Percentiles rank a stretch among this genome's conserved stretches.
Evolutionary conservation across 2,797 vertebrate genomes (phyloP).

Genomic region (Triplophysa yarkandensis): DNA sequence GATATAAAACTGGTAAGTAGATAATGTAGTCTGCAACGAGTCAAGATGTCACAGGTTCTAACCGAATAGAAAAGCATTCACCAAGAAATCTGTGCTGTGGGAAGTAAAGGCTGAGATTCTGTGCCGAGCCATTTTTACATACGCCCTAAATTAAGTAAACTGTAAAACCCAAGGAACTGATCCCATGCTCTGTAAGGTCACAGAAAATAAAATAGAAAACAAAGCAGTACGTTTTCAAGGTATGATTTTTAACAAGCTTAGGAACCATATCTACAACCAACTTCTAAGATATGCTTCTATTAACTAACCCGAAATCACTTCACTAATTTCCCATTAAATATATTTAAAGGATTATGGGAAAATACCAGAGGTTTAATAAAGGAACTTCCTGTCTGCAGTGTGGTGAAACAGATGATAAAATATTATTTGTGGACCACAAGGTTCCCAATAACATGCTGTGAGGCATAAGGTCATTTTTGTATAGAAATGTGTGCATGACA

Average conservation of each 20-base stretch:
- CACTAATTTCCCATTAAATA: not conserved
- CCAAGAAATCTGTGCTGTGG: slow-evolving; percentile 62
- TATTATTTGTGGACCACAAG: slow-evolving; percentile 12
- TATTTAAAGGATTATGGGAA: slow-evolving; percentile 14
- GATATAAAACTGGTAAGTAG: not conserved
- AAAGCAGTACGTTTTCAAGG: not conserved
- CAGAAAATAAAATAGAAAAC: slow-evolving; percentile 38
- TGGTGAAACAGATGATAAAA: not conserved
- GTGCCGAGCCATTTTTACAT: slow-evolving; percentile 69
- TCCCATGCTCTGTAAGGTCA: slow-evolving; percentile 59
- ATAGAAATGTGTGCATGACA: slow-evolving; percentile 29
- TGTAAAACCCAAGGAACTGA: slow-evolving; percentile 62
- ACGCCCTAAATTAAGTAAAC: slow-evolving; percentile 65
- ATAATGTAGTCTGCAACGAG: not conserved
- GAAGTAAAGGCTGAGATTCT: slow-evolving; percentile 67
- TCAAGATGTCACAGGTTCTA: slow-evolving; percentile 55
- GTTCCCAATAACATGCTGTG: not conserved
- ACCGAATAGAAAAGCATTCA: slow-evolving; percentile 58
- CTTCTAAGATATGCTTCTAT: not conserved
- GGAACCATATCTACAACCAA: slow-evolving; percentile 1
- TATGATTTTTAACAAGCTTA: slow-evolving; percentile 19
- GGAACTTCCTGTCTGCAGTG: not conserved
- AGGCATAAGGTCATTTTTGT: slow-evolving; percentile 26
- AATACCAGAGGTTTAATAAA: slow-evolving; percentile 21
- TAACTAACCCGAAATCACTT: not conserved